Evolutionary conservation across 2,113 vertebrate genomes (phyloP), one percentile per base, ranked within the genome.

Genomic region (Sphyrna mokarran): DNA sequence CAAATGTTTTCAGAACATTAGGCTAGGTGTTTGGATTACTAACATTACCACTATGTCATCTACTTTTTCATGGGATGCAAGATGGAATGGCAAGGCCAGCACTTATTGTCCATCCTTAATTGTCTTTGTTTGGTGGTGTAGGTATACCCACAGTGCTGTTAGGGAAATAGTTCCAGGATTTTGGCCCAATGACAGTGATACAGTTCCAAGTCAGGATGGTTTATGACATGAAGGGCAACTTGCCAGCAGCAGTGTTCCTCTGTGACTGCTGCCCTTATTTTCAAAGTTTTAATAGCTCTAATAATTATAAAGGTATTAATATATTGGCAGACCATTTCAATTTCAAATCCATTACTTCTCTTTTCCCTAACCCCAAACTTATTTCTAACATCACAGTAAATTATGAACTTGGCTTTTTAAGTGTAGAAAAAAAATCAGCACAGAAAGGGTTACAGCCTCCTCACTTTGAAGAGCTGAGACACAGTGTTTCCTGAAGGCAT

Each of bases 401-500:
- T 93, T 66, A 66, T 48, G 66, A 43, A 94, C 87, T 91, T n/a
- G 54, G 58, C 29, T 76, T 76, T 76, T 76, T 4, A 54, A 23
- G 61, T 66, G 33, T 11, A 13, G 13, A 61, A 93, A 91, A 91
- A 68, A 48, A 96, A 96, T 96, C 96, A 97, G 97, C 96, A 96
- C 95, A 95, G 96, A 98, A 97, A 97, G 97, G 96, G 98, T 98
- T 98, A 98, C 98, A 97, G 76, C 96, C 96, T 96, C 97, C 95
- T 96, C 96, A 97, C 97, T 96, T 97, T 97, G 97, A 97, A 97
- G 97, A 97, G 97, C 97, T 97, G 96, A 97, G 97, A 97, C 97
- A 96, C 97, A 97, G 96, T 97, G 96, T 97, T 97, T 97, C 96
- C 97, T 96, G 96, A 97, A 98, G 98, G 97, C 98, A 98, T 98